phyloP scores from a whole-genome alignment of 2,888 invertebrate species.

The Mesochorus sp. region DNA sequence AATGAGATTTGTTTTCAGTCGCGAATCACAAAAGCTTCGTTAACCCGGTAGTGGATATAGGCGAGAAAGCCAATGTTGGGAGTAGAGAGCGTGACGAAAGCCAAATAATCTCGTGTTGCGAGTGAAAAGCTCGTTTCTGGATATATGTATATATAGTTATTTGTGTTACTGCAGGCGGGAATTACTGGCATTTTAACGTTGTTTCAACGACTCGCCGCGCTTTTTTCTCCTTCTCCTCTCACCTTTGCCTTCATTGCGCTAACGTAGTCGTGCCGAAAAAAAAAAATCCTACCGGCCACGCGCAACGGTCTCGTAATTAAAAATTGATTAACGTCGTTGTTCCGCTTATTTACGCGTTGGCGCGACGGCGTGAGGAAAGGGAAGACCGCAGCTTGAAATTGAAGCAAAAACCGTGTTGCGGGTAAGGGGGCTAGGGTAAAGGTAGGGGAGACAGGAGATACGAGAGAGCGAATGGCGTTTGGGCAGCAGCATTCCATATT shows the following conservation, averaged over 20 bases:
- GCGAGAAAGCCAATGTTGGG: slow-evolving; percentile 13
- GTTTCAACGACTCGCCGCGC: slow-evolving; percentile 31
- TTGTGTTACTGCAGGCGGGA: slow-evolving; percentile 5
- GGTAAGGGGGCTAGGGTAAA: slow-evolving; percentile 10
- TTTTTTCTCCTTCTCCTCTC: background rate
- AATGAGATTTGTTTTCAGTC: slow-evolving; percentile 39
- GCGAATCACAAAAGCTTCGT: slow-evolving; percentile 55
- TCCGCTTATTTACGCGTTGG: slow-evolving; percentile 40
- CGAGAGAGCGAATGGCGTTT: slow-evolving; percentile 31
- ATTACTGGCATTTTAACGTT: slow-evolving; percentile 50
- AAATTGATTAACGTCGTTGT: slow-evolving; percentile 58
- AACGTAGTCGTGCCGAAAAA: slow-evolving; percentile 14
- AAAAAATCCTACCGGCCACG: background rate
- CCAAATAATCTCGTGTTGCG: slow-evolving; percentile 38
- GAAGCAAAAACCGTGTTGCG: slow-evolving; percentile 2
- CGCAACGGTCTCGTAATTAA: slow-evolving; percentile 48
- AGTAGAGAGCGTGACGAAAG: slow-evolving; percentile 35
- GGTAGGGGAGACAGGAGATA: background rate
- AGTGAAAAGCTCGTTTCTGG: slow-evolving; percentile 27
- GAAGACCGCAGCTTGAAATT: slow-evolving; percentile 16
- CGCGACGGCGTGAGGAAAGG: slow-evolving; percentile 9
- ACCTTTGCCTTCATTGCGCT: background rate
- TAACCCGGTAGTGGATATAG: slow-evolving; percentile 46
- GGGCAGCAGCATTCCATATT: background rate
- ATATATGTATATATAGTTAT: background rate